Percentiles rank a stretch among this genome's conserved stretches.
phyloP scores from a whole-genome alignment of 2,797 vertebrate genomes.

The Notolabrus celidotus region DNA sequence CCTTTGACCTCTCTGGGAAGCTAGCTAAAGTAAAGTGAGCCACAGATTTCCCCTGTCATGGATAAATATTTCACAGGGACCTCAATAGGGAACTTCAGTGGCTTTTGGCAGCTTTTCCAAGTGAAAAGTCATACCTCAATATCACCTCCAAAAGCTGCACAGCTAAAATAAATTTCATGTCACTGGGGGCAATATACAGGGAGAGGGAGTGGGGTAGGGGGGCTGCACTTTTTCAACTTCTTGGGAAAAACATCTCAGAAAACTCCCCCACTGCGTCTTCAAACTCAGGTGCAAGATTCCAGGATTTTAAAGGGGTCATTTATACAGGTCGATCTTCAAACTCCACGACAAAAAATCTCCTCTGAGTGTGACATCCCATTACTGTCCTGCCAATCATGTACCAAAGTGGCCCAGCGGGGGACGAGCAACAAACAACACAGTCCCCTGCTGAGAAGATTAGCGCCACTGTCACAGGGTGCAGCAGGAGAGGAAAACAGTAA shows the following conservation, averaged over 20 bases:
- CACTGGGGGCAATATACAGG: constrained; percentile 17
- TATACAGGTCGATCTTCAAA: constrained; percentile 31
- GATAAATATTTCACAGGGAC: constrained; percentile 52
- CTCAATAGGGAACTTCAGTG: constrained; percentile 32
- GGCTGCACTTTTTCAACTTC: constrained; percentile 27
- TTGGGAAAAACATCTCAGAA: constrained; percentile 27
- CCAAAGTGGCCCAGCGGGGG: constrained; percentile 48
- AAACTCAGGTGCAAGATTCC: constrained; percentile 10
- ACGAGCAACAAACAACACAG: constrained; percentile 46
- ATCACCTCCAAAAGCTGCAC: constrained; percentile 54
- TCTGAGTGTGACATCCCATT: constrained; percentile 65
- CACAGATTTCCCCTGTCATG: constrained; percentile 17
- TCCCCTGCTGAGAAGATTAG: constrained; percentile 56
- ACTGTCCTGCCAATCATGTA: constrained; percentile 55
- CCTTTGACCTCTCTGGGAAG: constrained; percentile 19
- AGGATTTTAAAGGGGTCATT: constrained; percentile 47
- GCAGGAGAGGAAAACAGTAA: constrained; percentile 30
- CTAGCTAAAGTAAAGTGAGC: constrained; percentile 12
- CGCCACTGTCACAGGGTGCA: constrained; percentile 37
- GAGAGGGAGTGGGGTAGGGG: constrained; percentile 26
- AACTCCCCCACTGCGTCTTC: constrained; percentile 8
- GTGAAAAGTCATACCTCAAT: constrained; percentile 55
- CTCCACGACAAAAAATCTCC: constrained; percentile 33
- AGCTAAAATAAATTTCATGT: constrained; percentile 54
- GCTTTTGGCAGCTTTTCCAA: constrained; percentile 46